A percentile compares a stretch with the other conserved stretches of the same genome.
Conservation (phyloP, 2,113 vertebrate genomes). For the Myrmecophaga tridactyla region DNA sequence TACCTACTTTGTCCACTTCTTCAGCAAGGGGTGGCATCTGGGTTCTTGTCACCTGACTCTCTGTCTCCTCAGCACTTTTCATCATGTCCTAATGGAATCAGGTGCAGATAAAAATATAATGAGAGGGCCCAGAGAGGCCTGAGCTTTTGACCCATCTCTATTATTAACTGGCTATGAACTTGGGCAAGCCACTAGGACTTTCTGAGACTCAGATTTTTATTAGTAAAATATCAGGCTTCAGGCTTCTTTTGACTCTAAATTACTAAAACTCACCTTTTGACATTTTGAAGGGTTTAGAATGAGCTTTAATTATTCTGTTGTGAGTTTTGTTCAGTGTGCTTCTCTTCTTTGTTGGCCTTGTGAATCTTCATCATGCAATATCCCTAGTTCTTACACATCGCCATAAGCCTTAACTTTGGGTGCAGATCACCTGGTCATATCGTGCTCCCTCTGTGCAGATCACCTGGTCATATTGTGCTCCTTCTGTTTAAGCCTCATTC, state of each 20-base stretch:
- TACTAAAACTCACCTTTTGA: not conserved
- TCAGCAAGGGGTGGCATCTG: too few relatives aligned
- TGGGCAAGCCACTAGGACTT: not conserved
- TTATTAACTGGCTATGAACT: not conserved
- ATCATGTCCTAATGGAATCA: not conserved
- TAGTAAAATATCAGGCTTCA: too few relatives aligned
- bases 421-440: too few relatives aligned
- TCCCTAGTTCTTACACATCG: too few relatives aligned
- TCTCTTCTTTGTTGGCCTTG: accelerated
- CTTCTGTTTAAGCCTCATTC: not conserved
- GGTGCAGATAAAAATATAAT: accelerated
- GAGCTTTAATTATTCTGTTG: not conserved
- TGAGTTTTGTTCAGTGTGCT: not conserved
- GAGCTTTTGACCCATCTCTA: not conserved
- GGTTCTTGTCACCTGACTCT: not conserved
- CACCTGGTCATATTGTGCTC: not conserved
- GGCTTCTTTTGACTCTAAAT: not conserved
- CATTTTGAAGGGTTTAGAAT: not conserved
- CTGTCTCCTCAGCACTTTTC: not conserved
- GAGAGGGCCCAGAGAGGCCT: too few relatives aligned
- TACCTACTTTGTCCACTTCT: accelerated
- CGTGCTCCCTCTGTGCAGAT: not conserved
- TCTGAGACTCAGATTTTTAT: not conserved
- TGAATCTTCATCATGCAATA: accelerated
- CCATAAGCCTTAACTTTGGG: not conserved